phyloP scores from a whole-genome alignment of 1,140 invertebrate genomes.

The Trypoxylus dichotomus region DNA sequence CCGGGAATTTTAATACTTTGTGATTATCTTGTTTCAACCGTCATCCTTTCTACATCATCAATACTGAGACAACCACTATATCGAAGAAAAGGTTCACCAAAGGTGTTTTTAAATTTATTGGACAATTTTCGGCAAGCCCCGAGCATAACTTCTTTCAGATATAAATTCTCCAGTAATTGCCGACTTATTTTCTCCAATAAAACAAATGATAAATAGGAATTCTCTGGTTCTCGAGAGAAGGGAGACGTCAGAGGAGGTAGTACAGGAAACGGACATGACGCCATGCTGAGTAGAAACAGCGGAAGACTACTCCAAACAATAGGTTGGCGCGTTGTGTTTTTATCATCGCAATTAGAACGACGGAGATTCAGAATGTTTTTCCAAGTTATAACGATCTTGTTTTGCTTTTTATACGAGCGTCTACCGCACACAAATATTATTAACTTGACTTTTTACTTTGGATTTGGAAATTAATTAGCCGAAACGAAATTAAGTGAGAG shows the following conservation, averaged over 20 bases:
- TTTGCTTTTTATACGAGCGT: constrained; percentile 43
- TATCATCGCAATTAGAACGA: constrained; percentile 51
- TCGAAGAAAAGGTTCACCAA: neutral
- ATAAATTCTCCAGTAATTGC: constrained; percentile 28
- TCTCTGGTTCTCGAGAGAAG: neutral
- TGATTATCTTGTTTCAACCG: too few species aligned
- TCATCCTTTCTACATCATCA: too few species aligned
- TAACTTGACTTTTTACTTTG: constrained; percentile 44
- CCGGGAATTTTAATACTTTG: too few species aligned
- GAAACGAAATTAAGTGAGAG: neutral
- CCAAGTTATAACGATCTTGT: constrained; percentile 41
- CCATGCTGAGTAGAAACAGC: constrained; percentile 54
- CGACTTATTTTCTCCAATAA: constrained; percentile 28
- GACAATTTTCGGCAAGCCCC: neutral
- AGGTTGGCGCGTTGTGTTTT: constrained; percentile 48
- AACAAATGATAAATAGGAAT: constrained; percentile 27
- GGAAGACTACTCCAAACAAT: constrained; percentile 55
- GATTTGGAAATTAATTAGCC: constrained; percentile 6
- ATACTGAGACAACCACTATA: neutral
- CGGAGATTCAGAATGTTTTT: constrained; percentile 49
- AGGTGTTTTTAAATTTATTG: neutral
- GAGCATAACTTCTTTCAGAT: neutral
- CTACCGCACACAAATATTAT: constrained; percentile 44
- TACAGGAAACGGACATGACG: constrained; percentile 54
- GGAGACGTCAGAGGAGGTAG: constrained; percentile 29